Evolutionary conservation across 2,113 vertebrate genomes (phyloP).

Genomic region (Sterrhoptilus dennistouni): DNA sequence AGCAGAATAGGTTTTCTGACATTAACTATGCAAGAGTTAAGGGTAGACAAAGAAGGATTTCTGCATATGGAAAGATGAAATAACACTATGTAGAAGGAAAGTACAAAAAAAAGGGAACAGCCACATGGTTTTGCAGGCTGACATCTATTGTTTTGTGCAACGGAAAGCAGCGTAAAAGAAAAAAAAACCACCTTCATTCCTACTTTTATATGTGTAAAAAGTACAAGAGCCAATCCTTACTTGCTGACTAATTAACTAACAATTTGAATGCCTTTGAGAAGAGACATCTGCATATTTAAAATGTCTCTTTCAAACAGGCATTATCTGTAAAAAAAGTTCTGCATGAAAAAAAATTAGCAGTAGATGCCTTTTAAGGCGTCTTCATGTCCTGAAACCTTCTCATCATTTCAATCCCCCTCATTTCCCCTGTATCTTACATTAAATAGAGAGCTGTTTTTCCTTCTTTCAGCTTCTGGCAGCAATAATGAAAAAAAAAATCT

Average conservation of each 20-base stretch:
- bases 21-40: not conserved
- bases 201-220: slow-evolving; percentile 23
- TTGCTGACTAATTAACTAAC: slow-evolving; percentile 56
- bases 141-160: slow-evolving; percentile 47
- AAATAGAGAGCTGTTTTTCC: slow-evolving; percentile 36
- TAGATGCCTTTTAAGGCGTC: slow-evolving; percentile 48
- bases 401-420: slow-evolving; percentile 29
- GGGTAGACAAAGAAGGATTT: not conserved
- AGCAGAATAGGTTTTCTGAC: not conserved
- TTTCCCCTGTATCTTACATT: slow-evolving; percentile 26
- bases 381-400: slow-evolving; percentile 11
- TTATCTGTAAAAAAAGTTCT: slow-evolving; percentile 57
- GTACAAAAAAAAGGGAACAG: not conserved
- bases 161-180: not conserved
- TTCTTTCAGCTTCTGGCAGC: slow-evolving; percentile 48
- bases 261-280: slow-evolving; percentile 55
- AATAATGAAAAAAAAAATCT: slow-evolving; percentile 43
- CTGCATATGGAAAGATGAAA: not conserved
- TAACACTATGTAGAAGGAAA: not conserved
- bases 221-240: slow-evolving; percentile 10
- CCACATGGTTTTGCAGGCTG: slow-evolving; percentile 9
- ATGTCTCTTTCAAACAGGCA: slow-evolving; percentile 1
- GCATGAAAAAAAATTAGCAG: slow-evolving; percentile 37
- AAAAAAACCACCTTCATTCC: not conserved
- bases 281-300: slow-evolving; percentile 56